Evolutionary conservation across 1,140 invertebrate genomes (phyloP).

Genomic region (Procambarus clarkii): DNA sequence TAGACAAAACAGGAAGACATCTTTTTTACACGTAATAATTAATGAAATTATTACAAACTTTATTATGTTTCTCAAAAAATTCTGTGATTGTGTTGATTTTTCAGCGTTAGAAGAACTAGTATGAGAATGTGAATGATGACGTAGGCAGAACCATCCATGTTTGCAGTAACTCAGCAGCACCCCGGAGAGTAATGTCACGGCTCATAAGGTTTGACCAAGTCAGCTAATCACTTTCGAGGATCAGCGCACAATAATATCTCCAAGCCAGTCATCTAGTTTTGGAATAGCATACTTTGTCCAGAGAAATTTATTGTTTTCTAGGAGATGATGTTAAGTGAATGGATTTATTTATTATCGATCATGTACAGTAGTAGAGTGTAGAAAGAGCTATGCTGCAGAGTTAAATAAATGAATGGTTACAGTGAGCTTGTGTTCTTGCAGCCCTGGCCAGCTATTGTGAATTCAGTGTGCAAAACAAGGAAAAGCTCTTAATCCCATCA

Average conservation of each 20-base stretch:
- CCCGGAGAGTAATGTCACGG: constrained; percentile 15
- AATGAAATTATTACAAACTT: constrained; percentile 3
- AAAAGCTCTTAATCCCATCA: constrained; percentile 1
- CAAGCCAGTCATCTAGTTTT: constrained; percentile 32
- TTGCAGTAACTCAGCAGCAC: constrained; percentile 21
- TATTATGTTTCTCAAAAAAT: constrained; percentile 31
- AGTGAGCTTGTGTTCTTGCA: constrained; percentile 1
- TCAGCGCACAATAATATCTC: constrained; percentile 38
- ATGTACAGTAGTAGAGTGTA: constrained; percentile 19
- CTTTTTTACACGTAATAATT: neutral
- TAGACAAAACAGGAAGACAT: neutral
- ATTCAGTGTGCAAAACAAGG: neutral
- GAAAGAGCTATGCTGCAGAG: constrained; percentile 39
- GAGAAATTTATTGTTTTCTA: neutral
- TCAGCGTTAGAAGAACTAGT: constrained; percentile 31
- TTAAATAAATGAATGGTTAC: constrained; percentile 11
- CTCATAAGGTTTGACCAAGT: constrained; percentile 32
- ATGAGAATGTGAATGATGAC: constrained; percentile 35
- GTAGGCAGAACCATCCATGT: constrained; percentile 36
- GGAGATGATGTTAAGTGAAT: constrained; percentile 21
- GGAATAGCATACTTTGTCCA: constrained; percentile 41
- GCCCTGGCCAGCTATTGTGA: constrained; percentile 1
- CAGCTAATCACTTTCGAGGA: constrained; percentile 26
- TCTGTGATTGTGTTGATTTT: constrained; percentile 42
- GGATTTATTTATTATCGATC: constrained; percentile 19